Conservation (phyloP, 2,113 vertebrate genomes). For the Dryoscopus gambensis region DNA sequence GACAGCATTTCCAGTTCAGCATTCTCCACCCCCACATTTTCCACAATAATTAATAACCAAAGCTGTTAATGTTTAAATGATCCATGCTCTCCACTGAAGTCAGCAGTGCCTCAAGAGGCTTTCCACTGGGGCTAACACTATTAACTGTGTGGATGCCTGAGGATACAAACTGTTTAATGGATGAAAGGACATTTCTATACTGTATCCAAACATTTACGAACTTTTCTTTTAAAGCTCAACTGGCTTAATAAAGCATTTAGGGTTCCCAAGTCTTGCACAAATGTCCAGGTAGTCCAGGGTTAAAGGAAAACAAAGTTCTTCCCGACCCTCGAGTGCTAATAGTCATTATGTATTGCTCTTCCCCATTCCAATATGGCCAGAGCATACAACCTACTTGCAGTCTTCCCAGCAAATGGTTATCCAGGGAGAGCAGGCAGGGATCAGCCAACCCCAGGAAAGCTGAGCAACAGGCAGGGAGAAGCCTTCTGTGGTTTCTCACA, state of each 20-base stretch:
- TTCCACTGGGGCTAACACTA: not conserved
- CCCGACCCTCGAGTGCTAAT: not conserved
- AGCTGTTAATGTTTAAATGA: conserved; percentile 41
- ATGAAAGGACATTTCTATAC: not conserved
- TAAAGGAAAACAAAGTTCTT: not conserved
- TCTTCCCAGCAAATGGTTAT: not conserved
- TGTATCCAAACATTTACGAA: not conserved
- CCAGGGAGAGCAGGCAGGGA: not conserved
- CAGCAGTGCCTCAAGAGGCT: not conserved
- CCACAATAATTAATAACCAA: conserved; percentile 54
- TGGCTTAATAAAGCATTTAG: not conserved
- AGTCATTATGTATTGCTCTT: not conserved
- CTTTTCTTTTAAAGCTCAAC: not conserved
- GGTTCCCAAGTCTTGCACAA: not conserved
- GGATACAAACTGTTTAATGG: not conserved
- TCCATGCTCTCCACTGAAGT: not conserved
- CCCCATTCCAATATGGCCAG: not conserved
- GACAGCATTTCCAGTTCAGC: not conserved
- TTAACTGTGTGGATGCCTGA: conserved; percentile 7
- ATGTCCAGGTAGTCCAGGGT: not conserved
- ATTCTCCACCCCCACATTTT: not conserved
- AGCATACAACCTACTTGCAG: not conserved
- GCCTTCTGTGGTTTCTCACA: not conserved
- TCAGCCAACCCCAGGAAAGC: not conserved
- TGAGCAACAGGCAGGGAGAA: not conserved